Evolutionary conservation across 2,888 invertebrate genomes (phyloP).

Genomic region (Pasiphila rectangulata): DNA sequence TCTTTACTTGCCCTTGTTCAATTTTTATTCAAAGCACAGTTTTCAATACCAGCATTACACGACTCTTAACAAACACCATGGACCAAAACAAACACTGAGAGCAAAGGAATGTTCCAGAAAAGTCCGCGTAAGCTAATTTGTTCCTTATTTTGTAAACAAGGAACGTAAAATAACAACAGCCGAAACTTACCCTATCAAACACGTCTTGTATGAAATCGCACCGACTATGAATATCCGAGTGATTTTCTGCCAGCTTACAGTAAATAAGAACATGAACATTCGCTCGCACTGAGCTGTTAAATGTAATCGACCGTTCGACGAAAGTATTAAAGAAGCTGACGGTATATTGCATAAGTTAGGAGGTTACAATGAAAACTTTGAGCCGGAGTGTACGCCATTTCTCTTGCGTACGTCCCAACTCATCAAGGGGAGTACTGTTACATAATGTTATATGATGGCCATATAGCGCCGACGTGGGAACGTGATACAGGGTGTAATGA

Average conservation of each 20-base stretch:
- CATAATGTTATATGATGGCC: conserved; percentile 43
- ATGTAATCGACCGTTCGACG: conserved; percentile 76
- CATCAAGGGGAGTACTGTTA: conserved; percentile 56
- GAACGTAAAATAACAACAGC: conserved; percentile 40
- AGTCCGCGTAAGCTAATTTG: conserved; percentile 16
- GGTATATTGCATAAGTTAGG: conserved; percentile 79
- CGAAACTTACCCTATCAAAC: conserved; percentile 58
- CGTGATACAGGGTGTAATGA: conserved; percentile 1
- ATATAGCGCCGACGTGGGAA: conserved; percentile 17
- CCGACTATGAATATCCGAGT: conserved; percentile 57
- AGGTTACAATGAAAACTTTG: conserved; percentile 78
- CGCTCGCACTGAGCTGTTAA: conserved; percentile 74
- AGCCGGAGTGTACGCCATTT: conserved; percentile 71
- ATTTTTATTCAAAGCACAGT: too few relatives aligned
- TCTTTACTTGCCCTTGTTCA: too few relatives aligned
- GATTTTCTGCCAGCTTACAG: conserved; percentile 71
- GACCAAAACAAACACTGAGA: too few relatives aligned
- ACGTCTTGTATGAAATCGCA: conserved; percentile 65
- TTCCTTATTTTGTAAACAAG: conserved; percentile 20
- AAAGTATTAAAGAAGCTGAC: conserved; percentile 79
- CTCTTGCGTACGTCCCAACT: conserved; percentile 54
- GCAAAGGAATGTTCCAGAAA: conserved; percentile 12
- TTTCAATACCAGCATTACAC: too few relatives aligned
- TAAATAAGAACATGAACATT: conserved; percentile 79
- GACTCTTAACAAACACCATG: conserved; percentile 9